Evolutionary conservation across 2,888 invertebrate species (phyloP).

Genomic region (Cryptus armator): DNA sequence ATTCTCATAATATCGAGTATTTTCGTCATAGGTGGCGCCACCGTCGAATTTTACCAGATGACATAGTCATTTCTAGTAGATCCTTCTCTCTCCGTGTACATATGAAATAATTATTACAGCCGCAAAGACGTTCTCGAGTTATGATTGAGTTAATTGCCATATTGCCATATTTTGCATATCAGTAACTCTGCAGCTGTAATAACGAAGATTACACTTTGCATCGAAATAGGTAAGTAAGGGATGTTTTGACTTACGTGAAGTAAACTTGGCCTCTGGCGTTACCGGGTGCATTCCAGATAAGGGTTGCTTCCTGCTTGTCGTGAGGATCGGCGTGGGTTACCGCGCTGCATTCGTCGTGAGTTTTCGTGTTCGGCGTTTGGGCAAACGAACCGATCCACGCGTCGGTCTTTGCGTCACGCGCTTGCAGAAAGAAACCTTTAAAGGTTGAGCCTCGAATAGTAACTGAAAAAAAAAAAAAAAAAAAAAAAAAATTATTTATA

Average conservation of each 20-base stretch:
- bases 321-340: constrained; percentile 92
- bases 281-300: constrained; percentile 91
- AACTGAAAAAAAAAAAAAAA: constrained; percentile 84
- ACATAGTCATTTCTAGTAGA: no score
- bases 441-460: constrained; percentile 88
- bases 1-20: no score
- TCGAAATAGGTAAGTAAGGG: not conserved
- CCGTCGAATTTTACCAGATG: no score
- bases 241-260: constrained; percentile 90
- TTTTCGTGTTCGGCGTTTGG: constrained; percentile 90
- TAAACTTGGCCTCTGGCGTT: constrained; percentile 90
- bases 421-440: constrained; percentile 94
- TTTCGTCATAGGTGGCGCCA: no score
- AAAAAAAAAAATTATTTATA: constrained; percentile 56
- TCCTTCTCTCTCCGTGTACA: no score
- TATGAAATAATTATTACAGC: not conserved
- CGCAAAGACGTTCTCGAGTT: not conserved
- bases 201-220: not conserved
- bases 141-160: no score
- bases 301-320: constrained; percentile 90
- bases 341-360: constrained; percentile 92
- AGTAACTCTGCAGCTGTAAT: not conserved
- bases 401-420: constrained; percentile 90
- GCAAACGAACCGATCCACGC: constrained; percentile 92
- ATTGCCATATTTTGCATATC: not conserved